These are phyloP conservation scores for Neofelis nebulosa DNA, from an alignment of 2,113 vertebrate genomes.

Conservation along the genomic window DNA sequence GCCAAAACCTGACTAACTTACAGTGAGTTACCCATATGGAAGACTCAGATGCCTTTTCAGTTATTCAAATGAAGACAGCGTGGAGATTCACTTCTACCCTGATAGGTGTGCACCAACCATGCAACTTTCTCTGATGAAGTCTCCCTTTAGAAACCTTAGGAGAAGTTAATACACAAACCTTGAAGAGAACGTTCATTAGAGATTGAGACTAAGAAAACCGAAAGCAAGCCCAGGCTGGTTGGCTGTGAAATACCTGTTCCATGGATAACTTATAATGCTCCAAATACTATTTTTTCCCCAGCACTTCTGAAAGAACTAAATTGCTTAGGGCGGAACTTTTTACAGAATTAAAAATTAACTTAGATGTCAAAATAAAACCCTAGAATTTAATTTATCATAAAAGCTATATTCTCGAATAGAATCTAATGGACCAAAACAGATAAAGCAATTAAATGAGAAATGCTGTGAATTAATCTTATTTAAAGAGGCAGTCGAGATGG, in stretches of 20 bases:
- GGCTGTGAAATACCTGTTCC: slow-evolving; percentile 10
- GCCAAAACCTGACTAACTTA: neutral
- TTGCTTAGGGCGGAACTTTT: slow-evolving; percentile 65
- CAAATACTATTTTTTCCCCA: slow-evolving; percentile 10
- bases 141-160: neutral
- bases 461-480: slow-evolving; percentile 82
- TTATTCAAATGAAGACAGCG: neutral
- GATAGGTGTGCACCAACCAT: neutral
- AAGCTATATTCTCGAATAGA: slow-evolving; percentile 76
- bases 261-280: slow-evolving; percentile 38
- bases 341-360: slow-evolving; percentile 80
- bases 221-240: neutral
- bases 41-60: neutral
- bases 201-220: neutral
- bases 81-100: neutral
- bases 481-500: slow-evolving; percentile 75
- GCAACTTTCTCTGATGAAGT: slow-evolving; percentile 11
- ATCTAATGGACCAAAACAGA: slow-evolving; percentile 82
- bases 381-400: slow-evolving; percentile 81
- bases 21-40: neutral
- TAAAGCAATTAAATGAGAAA: slow-evolving; percentile 81
- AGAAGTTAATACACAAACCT: neutral
- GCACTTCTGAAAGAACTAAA: slow-evolving; percentile 66
- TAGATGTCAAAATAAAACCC: slow-evolving; percentile 79
- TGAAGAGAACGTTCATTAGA: neutral